Base-by-base conservation (phyloP, 2,888 invertebrate genomes). In the Belgica antarctica region DNA sequence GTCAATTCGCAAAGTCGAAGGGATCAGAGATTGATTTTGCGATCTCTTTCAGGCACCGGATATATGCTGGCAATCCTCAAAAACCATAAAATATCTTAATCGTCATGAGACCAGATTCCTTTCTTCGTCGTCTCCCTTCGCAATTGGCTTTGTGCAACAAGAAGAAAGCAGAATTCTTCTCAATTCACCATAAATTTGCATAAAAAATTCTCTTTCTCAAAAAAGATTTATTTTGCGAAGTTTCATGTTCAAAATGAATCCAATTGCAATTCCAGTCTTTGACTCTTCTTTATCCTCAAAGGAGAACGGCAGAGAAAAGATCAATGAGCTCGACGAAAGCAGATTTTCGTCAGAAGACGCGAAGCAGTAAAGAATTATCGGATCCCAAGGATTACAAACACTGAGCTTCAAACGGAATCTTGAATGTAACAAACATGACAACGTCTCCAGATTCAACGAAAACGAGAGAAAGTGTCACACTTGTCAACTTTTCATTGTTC, bases 81-180 rank as follows among this genome's bases (percentile, higher is more conserved):
- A 65, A 68, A 68, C 68, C 68, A 68, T 68, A 68, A 68, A 68
- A 57, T 66, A 66, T 66, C 63, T 63, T 36, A 47, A 66, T 66
- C 65, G 25, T 66, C 65, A 66, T 46, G 65, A 66, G 65, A 66
- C 36, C 19, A 66, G 22, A 52, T 52, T 17, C 22, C 52, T 25
- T 59, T 27, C 12, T 52, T 7, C 52, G 17, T 52, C 17, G 2
- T 22, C 12, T 52, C 19, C 19, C 52, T 52, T n/a, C 8, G 22
- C 4, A 8, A 31, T 17, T 22, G 17, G 17, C 52, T 52, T 52
- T 52, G 52, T 52, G 52, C 52, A 52, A 52, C 52, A 52, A 52
- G 52, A 52, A 52, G n/a, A n/a, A 52, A 52, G 22, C n/a, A 52
- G 22, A 52, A 22, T 22, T 52, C 52, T 28, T n/a, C 22, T 65